A percentile compares a stretch with the other conserved stretches of the same genome.
phyloP scores from a whole-genome alignment of 2,888 invertebrate genomes.

The Epinotia nisella region DNA sequence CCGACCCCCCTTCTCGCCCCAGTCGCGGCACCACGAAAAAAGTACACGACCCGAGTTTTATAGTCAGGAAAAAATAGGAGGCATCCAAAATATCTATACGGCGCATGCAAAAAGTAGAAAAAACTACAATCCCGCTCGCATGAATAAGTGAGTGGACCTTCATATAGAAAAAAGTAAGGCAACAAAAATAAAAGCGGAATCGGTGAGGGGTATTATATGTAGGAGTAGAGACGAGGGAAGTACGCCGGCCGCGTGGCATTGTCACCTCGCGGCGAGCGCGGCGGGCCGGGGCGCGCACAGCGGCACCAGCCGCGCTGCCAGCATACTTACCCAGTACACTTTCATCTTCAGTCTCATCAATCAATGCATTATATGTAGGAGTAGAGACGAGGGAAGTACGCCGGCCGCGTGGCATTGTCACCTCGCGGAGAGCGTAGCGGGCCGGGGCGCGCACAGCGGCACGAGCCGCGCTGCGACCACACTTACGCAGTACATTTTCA shows the following conservation, averaged over 20 bases:
- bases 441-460: conserved; percentile 2
- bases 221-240: conserved; percentile 38
- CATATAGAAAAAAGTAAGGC: conserved; percentile 78
- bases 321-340: background rate
- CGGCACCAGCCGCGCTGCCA: background rate
- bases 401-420: conserved; percentile 33
- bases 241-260: conserved; percentile 26
- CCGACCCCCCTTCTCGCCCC: conserved; percentile 59
- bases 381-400: conserved; percentile 33
- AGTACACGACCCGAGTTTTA: conserved; percentile 82
- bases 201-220: conserved; percentile 37
- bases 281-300: conserved; percentile 11
- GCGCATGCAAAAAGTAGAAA: conserved; percentile 76
- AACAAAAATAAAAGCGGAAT: conserved; percentile 59
- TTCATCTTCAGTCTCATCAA: no score
- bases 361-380: conserved; percentile 33
- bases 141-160: conserved; percentile 83
- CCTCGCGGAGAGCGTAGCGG: conserved; percentile 17
- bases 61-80: conserved; percentile 82
- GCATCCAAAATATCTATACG: conserved; percentile 82
- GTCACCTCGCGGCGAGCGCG: conserved; percentile 25
- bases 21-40: conserved; percentile 78
- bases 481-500: background rate
- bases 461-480: background rate
- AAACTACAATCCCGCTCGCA: conserved; percentile 81